Base-by-base conservation (phyloP, 1,140 invertebrate genomes). In the Leptinotarsa defecta region DNA sequence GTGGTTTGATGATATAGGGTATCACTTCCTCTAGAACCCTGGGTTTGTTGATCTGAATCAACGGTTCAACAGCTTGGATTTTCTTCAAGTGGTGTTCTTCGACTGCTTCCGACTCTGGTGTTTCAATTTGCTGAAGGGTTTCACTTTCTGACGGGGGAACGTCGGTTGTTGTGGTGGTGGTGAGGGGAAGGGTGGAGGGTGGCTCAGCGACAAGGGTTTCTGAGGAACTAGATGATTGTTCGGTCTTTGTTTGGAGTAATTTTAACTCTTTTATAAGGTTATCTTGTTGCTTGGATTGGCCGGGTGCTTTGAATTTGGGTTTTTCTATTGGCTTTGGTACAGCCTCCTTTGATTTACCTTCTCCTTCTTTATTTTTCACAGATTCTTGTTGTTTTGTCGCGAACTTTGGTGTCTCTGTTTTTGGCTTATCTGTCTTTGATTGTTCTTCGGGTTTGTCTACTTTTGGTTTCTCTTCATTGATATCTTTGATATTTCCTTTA, bases 61-160 rank as follows among this genome's bases (percentile, higher is more conserved):
- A 64, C n/a, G 80, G 79, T 76, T 82, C 78, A 17, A 79, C 74
- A 17, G 76, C 77, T 80, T 81, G 74, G n/a, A 81, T 62, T 52
- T 74, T 69, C 17, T 22, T 70, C 22, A 79, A 73, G 34, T 79
- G 70, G 22, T 74, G 74, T 74, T 81, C 77, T 24, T 77, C 77
- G 13, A 68, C 24, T 74, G 48, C 43, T 75, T 77, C 76, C 11
- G 76, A 77, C 68, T 79, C 78, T 5, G 76, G 76, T 13, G 76
- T 77, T 68, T 68, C 24, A 6, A 79, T 74, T 20, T 77, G 74
- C 49, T 79, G 77, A n/a, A 79, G 27, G 8, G 76, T 79, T 64
- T 77, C 76, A 17, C 71, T 76, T 73, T 77, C 74, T 3, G 75
- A 68, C 27, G 68, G n/a, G 19, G 65, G 71, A 20, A 76, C 65